These are phyloP conservation scores for Danaus plexippus DNA, from an alignment of 1,140 invertebrate species.

Conservation along the genomic window DNA sequence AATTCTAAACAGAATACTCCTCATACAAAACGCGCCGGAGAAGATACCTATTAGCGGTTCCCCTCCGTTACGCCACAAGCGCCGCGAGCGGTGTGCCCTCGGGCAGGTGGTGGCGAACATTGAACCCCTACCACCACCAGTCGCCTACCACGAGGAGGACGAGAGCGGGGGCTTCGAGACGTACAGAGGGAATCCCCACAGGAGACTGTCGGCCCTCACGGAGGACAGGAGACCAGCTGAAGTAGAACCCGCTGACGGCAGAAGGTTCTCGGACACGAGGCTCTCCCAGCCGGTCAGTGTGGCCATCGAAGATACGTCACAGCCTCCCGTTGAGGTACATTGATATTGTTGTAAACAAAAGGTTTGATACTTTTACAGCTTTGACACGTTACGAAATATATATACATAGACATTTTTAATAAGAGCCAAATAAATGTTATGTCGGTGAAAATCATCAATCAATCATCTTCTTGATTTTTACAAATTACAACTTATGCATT, in stretches of 20 bases:
- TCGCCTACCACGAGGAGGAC: constrained; percentile 61
- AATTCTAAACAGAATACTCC: constrained; percentile 76
- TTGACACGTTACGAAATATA: too few relatives aligned
- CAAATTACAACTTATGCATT: too few relatives aligned
- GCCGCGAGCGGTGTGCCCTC: constrained; percentile 48
- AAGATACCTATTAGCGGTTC: constrained; percentile 74
- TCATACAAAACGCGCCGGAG: constrained; percentile 92
- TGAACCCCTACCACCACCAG: constrained; percentile 67
- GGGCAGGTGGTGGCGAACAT: constrained; percentile 75
- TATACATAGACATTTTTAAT: too few relatives aligned
- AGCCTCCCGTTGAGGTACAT: constrained; percentile 4
- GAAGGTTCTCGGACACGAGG: constrained; percentile 66
- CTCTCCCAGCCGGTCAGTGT: constrained; percentile 15
- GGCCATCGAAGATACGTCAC: constrained; percentile 8
- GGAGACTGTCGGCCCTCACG: constrained; percentile 43
- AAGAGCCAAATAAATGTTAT: too few relatives aligned
- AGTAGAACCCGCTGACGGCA: constrained; percentile 33
- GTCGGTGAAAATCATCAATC: too few relatives aligned
- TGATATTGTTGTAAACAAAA: too few relatives aligned
- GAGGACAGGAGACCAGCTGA: constrained; percentile 21
- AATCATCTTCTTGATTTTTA: too few relatives aligned
- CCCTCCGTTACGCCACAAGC: constrained; percentile 53
- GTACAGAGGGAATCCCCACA: constrained; percentile 54
- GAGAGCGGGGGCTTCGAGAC: constrained; percentile 68
- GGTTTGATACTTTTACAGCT: too few relatives aligned